phyloP scores from a whole-genome alignment of 2,113 vertebrate species.

The Papio anubis region DNA sequence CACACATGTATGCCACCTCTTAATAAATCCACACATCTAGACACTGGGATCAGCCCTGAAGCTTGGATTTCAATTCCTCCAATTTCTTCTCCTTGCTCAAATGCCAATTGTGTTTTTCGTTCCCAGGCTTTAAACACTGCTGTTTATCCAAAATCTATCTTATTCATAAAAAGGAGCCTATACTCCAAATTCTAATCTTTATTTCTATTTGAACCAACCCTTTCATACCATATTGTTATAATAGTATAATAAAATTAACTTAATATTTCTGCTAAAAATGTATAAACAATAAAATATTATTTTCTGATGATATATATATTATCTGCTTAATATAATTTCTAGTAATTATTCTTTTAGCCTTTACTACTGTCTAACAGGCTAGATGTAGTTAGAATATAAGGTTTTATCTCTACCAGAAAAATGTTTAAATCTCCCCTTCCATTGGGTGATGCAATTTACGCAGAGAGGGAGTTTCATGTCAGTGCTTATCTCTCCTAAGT shows the following conservation, averaged over 20 bases:
- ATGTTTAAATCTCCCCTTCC: neutral
- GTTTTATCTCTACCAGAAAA: neutral
- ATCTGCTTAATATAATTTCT: neutral
- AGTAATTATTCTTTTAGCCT: neutral
- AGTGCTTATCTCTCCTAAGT: neutral
- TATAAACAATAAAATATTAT: neutral
- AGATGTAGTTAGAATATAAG: neutral
- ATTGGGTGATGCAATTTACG: neutral
- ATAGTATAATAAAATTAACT: neutral
- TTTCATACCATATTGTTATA: neutral
- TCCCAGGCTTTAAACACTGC: neutral
- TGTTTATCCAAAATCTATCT: neutral
- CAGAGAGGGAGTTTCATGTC: neutral
- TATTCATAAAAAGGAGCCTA: neutral
- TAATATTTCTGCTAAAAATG: neutral
- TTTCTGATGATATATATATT: neutral
- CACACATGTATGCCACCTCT: neutral
- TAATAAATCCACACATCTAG: neutral
- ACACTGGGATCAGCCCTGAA: neutral
- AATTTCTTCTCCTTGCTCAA: neutral
- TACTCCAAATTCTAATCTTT: neutral
- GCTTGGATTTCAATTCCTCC: neutral
- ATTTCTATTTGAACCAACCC: neutral
- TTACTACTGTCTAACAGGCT: neutral
- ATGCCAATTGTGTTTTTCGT: neutral